A percentile compares a stretch with the other conserved stretches of the same genome.
Evolutionary conservation across 2,113 vertebrate genomes (phyloP).

Genomic region (Trematomus loennbergii): DNA sequence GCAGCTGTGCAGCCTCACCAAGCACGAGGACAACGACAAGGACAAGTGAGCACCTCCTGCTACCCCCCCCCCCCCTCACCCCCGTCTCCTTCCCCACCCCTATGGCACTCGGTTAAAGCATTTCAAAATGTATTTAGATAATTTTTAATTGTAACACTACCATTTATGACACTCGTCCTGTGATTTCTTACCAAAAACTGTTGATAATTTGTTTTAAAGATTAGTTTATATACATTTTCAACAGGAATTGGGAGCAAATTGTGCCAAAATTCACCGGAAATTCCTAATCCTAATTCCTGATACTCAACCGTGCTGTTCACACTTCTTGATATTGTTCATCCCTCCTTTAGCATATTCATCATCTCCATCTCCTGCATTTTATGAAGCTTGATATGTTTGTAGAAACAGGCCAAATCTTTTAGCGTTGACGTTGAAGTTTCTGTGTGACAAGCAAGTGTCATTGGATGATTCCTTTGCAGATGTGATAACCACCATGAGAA

Average conservation of each 20-base stretch:
- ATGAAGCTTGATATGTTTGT: not conserved
- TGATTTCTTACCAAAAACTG: not conserved
- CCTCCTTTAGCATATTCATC: not conserved
- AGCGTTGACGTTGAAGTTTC: no score
- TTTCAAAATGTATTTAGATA: not conserved
- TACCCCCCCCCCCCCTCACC: not conserved
- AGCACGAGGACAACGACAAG: conserved; percentile 98
- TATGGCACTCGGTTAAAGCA: not conserved
- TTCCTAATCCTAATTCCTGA: not conserved
- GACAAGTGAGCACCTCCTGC: conserved; percentile 88
- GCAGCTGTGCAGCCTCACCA: conserved; percentile 96
- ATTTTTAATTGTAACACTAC: no score
- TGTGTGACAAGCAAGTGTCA: not conserved
- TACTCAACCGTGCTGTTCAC: not conserved
- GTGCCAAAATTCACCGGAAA: no score
- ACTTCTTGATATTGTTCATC: not conserved
- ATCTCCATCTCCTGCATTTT: not conserved
- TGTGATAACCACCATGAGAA: conserved; percentile 99
- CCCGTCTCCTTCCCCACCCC: no score
- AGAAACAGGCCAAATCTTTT: no score
- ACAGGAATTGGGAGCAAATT: not conserved
- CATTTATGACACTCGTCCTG: not conserved
- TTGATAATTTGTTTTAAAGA: not conserved
- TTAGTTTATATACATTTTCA: no score
- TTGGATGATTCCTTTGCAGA: conserved; percentile 75